Evolutionary conservation across 2,113 vertebrate genomes (phyloP), one percentile per base, ranked within the genome.

Genomic region (Hyperopisus bebe): DNA sequence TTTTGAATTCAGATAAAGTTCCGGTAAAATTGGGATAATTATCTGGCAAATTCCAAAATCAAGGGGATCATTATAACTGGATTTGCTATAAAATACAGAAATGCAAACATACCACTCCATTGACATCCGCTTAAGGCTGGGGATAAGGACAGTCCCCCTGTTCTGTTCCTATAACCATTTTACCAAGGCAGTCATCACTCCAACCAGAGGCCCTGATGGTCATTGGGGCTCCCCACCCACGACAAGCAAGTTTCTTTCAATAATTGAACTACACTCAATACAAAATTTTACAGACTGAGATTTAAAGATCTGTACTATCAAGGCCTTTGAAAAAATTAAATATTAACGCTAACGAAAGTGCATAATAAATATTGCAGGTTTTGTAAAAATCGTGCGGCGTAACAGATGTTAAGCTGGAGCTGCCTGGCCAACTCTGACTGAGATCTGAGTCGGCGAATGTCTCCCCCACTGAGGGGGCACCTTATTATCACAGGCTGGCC

Each of bases 331-430:
- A 82, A 89, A 80, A 42, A 90, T 89, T 31, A 39, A 88, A 89
- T 89, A 90, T 91, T 91, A 85, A 91, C 2, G 35, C 87, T 77
- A 82, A 4, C 48, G 90, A 88, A 90, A 86, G 87, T 77, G 89
- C 70, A 88, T 5, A 46, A 85, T 90, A 66, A 89, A 90, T 89
- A 90, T 90, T 88, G 85, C 42, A 92, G 39, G 21, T 77, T 50
- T 88, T 27, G 86, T 15, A 42, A 51, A 70, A 74, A 87, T 51
- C 84, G 2, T 2, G 44, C 83, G 4, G 21, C 2, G 3, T 86
- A 24, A 50, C 11, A 13, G 7, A 27, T 27, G 83, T 85, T 48
- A 46, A 86, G 85, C 70, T 77, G 13, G 35, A 31, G 31, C 4
- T 35, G 31, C 31, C 13, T 7, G 5, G 15, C 13, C 11, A 7